Evolutionary conservation across 2,888 invertebrate species (phyloP).

Genomic region (Eupithecia exiguata): DNA sequence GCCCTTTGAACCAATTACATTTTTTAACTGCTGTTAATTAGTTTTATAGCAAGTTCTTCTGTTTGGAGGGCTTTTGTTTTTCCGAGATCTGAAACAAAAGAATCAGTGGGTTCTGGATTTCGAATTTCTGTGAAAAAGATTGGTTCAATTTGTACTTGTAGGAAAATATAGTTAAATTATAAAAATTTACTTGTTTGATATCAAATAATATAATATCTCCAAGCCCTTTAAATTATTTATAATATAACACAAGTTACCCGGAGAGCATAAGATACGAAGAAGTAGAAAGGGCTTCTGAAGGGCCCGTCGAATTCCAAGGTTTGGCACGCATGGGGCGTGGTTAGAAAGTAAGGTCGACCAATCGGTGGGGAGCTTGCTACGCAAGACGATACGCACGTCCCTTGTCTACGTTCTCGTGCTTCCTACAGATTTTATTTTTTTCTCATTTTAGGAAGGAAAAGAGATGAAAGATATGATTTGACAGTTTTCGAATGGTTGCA

Average conservation of each 20-base stretch:
- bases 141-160: neutral
- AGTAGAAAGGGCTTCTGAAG: conserved; percentile 75
- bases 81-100: conserved; percentile 18
- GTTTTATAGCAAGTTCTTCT: conserved; percentile 19
- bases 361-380: conserved; percentile 67
- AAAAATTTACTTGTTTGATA: conserved; percentile 54
- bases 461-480: conserved; percentile 41
- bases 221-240: conserved; percentile 84
- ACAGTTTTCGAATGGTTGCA: conserved; percentile 6
- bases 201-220: conserved; percentile 64
- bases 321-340: conserved; percentile 80
- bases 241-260: conserved; percentile 83
- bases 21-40: conserved; percentile 68
- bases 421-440: conserved; percentile 36
- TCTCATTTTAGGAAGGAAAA: conserved; percentile 41
- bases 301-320: conserved; percentile 77
- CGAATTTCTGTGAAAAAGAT: neutral
- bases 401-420: conserved; percentile 52
- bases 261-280: conserved; percentile 69
- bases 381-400: conserved; percentile 72
- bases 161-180: conserved; percentile 24
- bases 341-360: conserved; percentile 61
- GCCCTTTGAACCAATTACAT: conserved; percentile 49
- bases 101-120: neutral
- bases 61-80: conserved; percentile 36